Evolutionary conservation across 2,797 vertebrate species (phyloP).

Genomic region (Lacerta viridis): DNA sequence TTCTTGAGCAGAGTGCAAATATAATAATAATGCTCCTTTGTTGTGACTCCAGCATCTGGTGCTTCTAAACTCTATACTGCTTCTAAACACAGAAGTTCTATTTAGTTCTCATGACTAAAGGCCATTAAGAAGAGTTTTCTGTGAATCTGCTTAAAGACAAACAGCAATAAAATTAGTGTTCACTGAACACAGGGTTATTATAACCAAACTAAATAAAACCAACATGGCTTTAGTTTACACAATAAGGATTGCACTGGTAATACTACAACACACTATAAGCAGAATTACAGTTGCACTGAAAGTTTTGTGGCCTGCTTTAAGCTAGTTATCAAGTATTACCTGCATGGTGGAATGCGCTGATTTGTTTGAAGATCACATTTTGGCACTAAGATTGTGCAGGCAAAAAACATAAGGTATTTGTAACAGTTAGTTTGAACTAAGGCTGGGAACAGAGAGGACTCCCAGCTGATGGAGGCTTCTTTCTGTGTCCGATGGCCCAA

Average conservation of each 20-base stretch:
- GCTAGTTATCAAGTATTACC: constrained; percentile 76
- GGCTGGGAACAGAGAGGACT: constrained; percentile 93
- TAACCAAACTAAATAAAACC: background rate
- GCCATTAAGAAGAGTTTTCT: background rate
- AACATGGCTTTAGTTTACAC: background rate
- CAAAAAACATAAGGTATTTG: constrained; percentile 98
- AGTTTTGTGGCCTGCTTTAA: background rate
- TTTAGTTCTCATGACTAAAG: background rate
- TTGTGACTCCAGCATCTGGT: background rate
- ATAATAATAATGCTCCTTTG: background rate
- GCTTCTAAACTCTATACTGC: background rate
- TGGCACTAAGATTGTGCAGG: constrained; percentile 95
- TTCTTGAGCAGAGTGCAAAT: background rate
- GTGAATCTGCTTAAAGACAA: background rate
- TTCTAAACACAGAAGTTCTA: background rate
- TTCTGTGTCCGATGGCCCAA: constrained; percentile 93
- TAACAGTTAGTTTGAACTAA: constrained; percentile 97
- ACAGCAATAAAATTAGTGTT: background rate
- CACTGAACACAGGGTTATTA: background rate
- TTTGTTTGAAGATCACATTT: constrained; percentile 90
- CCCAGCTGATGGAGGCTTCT: constrained; percentile 95
- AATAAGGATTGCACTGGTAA: background rate
- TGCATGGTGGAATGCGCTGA: constrained; percentile 92
- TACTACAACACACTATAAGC: background rate
- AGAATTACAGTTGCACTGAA: background rate